Evolutionary conservation across 2,113 vertebrate species (phyloP).

Genomic region (Lonchura striata): DNA sequence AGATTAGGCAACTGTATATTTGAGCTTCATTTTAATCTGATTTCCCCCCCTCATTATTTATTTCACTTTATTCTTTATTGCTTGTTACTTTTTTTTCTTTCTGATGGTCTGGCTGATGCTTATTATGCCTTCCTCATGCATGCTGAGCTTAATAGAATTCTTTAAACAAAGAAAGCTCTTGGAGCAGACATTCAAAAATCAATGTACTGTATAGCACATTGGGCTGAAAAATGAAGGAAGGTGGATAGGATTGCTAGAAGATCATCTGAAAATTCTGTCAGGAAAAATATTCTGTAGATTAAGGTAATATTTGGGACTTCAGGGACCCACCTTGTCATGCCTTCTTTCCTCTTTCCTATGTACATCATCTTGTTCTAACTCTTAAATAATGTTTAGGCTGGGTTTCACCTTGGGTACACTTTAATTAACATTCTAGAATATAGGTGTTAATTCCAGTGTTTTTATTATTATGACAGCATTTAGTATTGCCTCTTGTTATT

Average conservation of each 20-base stretch:
- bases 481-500: neutral
- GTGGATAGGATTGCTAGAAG: neutral
- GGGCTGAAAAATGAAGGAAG: neutral
- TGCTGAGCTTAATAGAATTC: neutral
- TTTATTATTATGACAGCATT: neutral
- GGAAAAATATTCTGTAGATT: neutral
- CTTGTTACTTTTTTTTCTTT: neutral
- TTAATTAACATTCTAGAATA: neutral
- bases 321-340: neutral
- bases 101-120: neutral
- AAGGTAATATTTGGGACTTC: neutral
- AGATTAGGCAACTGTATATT: neutral
- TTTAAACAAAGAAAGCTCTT: neutral
- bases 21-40: neutral
- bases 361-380: neutral
- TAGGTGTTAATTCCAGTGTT: neutral
- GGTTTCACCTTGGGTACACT: neutral
- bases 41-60: neutral
- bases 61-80: conserved; percentile 9
- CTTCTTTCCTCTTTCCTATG: neutral
- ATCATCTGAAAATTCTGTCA: neutral
- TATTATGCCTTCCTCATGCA: neutral
- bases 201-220: neutral
- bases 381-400: neutral
- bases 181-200: neutral